Evolutionary conservation across 2,888 invertebrate genomes (phyloP), one percentile per base, ranked within the genome.

Genomic region (Orgyia antiqua): DNA sequence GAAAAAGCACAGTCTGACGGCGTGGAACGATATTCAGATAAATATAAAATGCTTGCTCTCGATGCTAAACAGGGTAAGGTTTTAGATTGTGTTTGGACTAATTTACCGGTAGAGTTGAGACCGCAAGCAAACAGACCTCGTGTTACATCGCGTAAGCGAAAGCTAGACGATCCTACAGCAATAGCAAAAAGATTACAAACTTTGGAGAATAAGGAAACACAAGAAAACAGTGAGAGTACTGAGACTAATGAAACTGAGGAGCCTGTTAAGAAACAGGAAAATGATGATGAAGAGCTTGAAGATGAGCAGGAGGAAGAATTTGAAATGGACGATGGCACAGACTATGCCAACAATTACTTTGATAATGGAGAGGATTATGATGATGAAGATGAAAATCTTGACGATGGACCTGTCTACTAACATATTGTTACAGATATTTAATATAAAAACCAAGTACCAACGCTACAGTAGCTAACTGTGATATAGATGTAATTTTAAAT

Each of bases 241-340:
- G 80, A 78, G 7, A 78, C 74, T 17, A 84, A 74, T 33, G 87
- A 86, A 23, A 82, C 78, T 17, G 77, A 72, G 15, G 67, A 63
- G 7, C 27, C 39, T 12, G 62, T 77, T 1, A 76, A 84, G 1
- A 88, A 88, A 24, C 89, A 90, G 20, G 88, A 87, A n/a, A 87
- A 83, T 34, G 88, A 88, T 19, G 83, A 87, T 4, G 91, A 90
- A 25, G 87, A 88, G 2, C 84, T 90, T 19, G 88, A 87, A 24
- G 88, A 89, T 35, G 90, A 91, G 37, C 87, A 88, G 28, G 92
- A 91, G 27, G 93, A 93, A 50, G 94, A 95, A 55, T 92, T 94
- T 61, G 95, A 95, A 72, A 91, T 94, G 89, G 95, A 95, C 63
- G 94, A 94, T 58, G 95, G 95, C 10, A 95, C 94, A 11, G 95